Percentiles rank a stretch among this genome's conserved stretches.
These are phyloP conservation scores for Todus mexicanus DNA, from an alignment of 2,797 vertebrate genomes.

Conservation along the genomic window DNA sequence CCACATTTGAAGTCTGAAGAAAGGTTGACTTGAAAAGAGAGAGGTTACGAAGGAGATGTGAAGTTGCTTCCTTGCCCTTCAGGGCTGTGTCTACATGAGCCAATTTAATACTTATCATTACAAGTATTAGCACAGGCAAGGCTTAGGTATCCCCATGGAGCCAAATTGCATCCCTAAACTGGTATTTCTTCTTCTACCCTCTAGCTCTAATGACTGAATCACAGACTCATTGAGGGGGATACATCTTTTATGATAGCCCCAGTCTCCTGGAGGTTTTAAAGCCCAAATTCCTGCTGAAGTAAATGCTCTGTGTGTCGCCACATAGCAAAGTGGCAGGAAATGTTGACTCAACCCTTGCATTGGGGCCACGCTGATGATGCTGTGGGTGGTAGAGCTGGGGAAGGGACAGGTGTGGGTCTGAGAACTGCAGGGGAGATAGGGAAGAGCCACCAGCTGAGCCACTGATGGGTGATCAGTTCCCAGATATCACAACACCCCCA, in stretches of 20 bases:
- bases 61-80: conserved; percentile 21
- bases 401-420: not conserved
- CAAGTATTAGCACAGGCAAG: not conserved
- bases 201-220: not conserved
- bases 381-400: not conserved
- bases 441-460: not conserved
- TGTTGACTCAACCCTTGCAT: not conserved
- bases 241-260: not conserved
- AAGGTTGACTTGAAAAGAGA: not conserved
- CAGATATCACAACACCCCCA: not conserved
- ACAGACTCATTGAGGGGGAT: not conserved
- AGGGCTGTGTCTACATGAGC: not conserved
- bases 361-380: fast-evolving
- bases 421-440: not conserved
- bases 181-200: not conserved
- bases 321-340: not conserved
- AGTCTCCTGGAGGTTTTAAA: not conserved
- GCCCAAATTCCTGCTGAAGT: not conserved
- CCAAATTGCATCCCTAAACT: conserved; percentile 4
- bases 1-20: not conserved
- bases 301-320: not conserved
- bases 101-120: conserved; percentile 27
- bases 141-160: not conserved
- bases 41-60: not conserved
- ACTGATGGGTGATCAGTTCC: not conserved